Evolutionary conservation across 2,797 vertebrate genomes (phyloP).

Genomic region (Clamator glandarius): DNA sequence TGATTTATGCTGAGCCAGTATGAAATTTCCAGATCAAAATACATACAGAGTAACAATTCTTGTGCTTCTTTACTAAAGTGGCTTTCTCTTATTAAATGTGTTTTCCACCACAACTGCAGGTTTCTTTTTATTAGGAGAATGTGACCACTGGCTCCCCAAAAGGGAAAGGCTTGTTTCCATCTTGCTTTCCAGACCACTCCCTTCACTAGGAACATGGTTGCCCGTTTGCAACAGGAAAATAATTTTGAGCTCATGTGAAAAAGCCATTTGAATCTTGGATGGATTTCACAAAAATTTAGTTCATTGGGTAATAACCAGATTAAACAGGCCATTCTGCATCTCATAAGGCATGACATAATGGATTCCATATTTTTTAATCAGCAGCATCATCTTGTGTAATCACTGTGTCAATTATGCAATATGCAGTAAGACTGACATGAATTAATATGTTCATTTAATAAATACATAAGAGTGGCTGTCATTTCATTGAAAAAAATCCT

Average conservation of each 20-base stretch:
- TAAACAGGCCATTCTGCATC: not conserved
- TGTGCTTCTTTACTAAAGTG: not conserved
- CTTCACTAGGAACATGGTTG: conserved; percentile 29
- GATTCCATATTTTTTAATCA: not conserved
- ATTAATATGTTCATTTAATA: not conserved
- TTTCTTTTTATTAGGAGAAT: conserved; percentile 43
- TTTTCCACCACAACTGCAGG: conserved; percentile 34
- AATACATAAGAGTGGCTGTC: not conserved
- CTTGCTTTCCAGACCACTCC: conserved; percentile 45
- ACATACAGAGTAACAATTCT: not conserved
- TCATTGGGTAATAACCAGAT: conserved; percentile 32
- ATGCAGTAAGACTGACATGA: not conserved
- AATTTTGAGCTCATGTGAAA: conserved; percentile 59
- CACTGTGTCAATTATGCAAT: not conserved
- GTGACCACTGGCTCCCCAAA: conserved; percentile 11
- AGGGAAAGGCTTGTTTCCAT: conserved; percentile 39
- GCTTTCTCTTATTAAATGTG: conserved; percentile 11
- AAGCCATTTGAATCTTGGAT: conserved; percentile 36
- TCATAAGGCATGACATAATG: conserved; percentile 4
- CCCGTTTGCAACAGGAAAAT: conserved; percentile 18
- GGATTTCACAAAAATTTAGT: conserved; percentile 20
- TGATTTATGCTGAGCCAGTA: not conserved
- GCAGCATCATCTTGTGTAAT: not conserved
- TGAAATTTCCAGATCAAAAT: conserved; percentile 6
- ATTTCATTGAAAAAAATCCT: not conserved